Evolutionary conservation across 2,888 invertebrate species (phyloP).

Genomic region (Mesorhabditis belari): DNA sequence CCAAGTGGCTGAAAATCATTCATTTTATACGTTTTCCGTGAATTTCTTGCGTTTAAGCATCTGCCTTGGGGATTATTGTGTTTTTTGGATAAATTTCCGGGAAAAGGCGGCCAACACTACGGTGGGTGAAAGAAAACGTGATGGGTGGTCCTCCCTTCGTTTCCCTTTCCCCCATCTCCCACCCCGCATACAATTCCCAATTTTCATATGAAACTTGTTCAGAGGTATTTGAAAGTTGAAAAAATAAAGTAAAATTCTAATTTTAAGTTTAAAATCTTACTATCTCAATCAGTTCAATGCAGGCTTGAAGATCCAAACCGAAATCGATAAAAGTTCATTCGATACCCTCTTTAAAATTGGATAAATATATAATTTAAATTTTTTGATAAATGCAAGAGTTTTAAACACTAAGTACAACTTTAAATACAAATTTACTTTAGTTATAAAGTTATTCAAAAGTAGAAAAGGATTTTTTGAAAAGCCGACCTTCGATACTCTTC

Average conservation of each 20-base stretch:
- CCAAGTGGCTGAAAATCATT: conserved; percentile 80
- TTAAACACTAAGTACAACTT: neutral
- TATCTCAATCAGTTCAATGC: conserved; percentile 91
- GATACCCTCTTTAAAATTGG: conserved; percentile 74
- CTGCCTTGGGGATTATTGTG: too few relatives aligned
- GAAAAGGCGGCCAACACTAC: too few relatives aligned
- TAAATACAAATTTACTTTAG: too few relatives aligned
- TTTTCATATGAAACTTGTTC: too few relatives aligned
- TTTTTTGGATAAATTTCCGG: too few relatives aligned
- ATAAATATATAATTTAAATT: too few relatives aligned
- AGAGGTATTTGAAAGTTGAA: too few relatives aligned
- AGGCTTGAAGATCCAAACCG: conserved; percentile 88
- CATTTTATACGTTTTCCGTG: neutral
- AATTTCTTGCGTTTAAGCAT: neutral
- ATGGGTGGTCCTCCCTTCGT: neutral
- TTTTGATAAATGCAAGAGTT: neutral
- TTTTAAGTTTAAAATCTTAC: too few relatives aligned
- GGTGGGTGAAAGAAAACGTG: too few relatives aligned
- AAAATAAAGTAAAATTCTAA: too few relatives aligned
- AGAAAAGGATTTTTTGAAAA: too few relatives aligned
- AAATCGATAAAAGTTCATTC: conserved; percentile 93
- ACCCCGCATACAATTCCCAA: neutral
- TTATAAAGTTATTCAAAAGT: too few relatives aligned
- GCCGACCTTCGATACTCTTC: conserved; percentile 60
- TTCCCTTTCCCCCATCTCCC: neutral